A percentile compares a stretch with the other conserved stretches of the same genome.
These are phyloP conservation scores for Thalpophila matura DNA, from an alignment of 2,888 invertebrate genomes.

Conservation along the genomic window DNA sequence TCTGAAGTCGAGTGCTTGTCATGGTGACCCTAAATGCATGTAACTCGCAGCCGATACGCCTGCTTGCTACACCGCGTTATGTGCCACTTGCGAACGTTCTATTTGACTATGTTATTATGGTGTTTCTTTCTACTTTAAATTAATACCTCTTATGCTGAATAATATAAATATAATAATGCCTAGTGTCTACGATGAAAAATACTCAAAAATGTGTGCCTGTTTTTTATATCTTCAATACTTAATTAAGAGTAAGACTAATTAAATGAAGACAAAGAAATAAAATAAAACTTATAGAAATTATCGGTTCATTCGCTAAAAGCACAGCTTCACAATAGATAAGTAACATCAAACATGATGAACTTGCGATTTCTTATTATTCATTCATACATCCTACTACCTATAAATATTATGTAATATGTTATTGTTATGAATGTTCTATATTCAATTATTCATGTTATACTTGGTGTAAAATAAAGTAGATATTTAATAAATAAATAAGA, in stretches of 20 bases:
- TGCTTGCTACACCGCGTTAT: conserved; percentile 80
- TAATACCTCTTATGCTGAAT: too few species aligned
- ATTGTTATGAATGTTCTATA: too few species aligned
- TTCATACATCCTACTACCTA: too few species aligned
- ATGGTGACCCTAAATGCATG: conserved; percentile 65
- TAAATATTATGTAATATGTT: too few species aligned
- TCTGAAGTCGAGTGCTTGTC: conserved; percentile 9
- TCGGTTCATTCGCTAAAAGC: background rate
- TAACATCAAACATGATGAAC: conserved; percentile 14
- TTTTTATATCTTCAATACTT: background rate
- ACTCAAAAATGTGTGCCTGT: too few species aligned
- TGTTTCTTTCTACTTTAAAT: conserved; percentile 44
- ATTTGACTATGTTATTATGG: conserved; percentile 65
- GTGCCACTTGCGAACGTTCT: conserved; percentile 76
- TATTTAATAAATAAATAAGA: too few species aligned
- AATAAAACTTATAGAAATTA: too few species aligned
- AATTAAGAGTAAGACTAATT: background rate
- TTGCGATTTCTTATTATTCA: conserved; percentile 13
- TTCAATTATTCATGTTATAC: too few species aligned
- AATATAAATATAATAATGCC: too few species aligned
- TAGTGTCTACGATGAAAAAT: too few species aligned
- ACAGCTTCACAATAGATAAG: background rate
- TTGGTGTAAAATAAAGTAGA: too few species aligned
- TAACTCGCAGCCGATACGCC: conserved; percentile 75
- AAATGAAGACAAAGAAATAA: background rate